Base-by-base conservation (phyloP, 1,140 invertebrate genomes). In the Anastrepha obliqua region DNA sequence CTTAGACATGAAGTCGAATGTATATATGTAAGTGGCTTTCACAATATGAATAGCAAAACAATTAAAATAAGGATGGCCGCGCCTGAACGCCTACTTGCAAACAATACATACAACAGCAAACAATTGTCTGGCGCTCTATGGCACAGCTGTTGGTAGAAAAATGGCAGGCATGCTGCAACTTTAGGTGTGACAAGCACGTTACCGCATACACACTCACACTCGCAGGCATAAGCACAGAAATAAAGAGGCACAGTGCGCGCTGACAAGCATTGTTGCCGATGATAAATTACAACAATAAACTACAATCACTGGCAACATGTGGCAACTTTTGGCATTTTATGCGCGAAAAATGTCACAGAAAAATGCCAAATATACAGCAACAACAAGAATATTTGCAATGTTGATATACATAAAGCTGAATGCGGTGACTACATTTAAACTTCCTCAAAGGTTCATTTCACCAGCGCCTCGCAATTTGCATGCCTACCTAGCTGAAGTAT, bases 291-390 rank as follows among this genome's bases (percentile, higher is more conserved):
- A 81, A 81, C 74, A 81, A 81, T 55, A 81, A 81, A 81, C 44
- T 47, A 74, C 70, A 74, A 74, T 74, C 74, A 81, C 17, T 55
- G 74, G 47, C 51, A 29, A n/a, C 44, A 20, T 81, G 74, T 55
- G 74, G 74, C 74, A 55, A 55, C 47, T 81, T 81, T 55, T 81
- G 74, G 74, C 74, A 81, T 55, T 81, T 81, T 29, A n/a, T 74
- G 70, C 70, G 70, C 70, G 70, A 3, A 89, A 47, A 65, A 51
- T 29, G 44, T 67, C n/a, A 15, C n/a, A 62, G 39, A 9, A 20
- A 13, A 78, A 89, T 78, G 88, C 4, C 88, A 74, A n/a, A 70
- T 59, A 67, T 70, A 65, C 85, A 39, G 85, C 55, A 20, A 78
- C 0, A 29, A 90, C 85, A 59, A 15, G 29, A 29, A 29, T 29